phyloP scores from a whole-genome alignment of 2,113 vertebrate species.

The Oostethus manadensis region DNA sequence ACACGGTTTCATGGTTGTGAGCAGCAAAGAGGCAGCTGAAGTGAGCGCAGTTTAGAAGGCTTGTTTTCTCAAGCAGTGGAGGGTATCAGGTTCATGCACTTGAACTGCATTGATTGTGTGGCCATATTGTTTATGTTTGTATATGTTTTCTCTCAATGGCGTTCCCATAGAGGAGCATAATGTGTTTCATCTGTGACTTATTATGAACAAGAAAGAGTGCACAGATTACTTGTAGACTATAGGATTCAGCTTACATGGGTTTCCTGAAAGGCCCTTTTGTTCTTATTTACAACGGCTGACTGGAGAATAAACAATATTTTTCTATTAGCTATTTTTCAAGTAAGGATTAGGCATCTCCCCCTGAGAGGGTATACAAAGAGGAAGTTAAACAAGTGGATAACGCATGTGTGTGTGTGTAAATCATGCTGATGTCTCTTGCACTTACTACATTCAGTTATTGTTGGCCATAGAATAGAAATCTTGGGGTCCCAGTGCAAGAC shows the following conservation, averaged over 20 bases:
- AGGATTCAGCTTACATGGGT: slow-evolving; percentile 11
- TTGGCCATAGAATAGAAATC: not conserved
- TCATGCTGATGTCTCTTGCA: not conserved
- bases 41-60: slow-evolving; percentile 28
- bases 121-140: slow-evolving; percentile 36
- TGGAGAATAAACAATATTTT: slow-evolving; percentile 18
- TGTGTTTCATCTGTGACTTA: slow-evolving; percentile 36
- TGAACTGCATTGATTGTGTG: slow-evolving; percentile 39
- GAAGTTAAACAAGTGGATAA: slow-evolving; percentile 28
- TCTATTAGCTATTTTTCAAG: slow-evolving; percentile 16
- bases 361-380: slow-evolving; percentile 5
- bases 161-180: slow-evolving; percentile 10
- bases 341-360: slow-evolving; percentile 3
- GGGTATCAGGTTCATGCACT: slow-evolving; percentile 45
- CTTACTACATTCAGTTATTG: not conserved
- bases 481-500: not conserved
- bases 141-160: slow-evolving; percentile 7
- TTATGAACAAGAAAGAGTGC: slow-evolving; percentile 16
- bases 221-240: slow-evolving; percentile 22
- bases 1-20: slow-evolving; percentile 56
- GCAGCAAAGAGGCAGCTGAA: slow-evolving; percentile 46
- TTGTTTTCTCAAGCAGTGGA: slow-evolving; percentile 48
- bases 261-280: slow-evolving; percentile 30
- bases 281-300: slow-evolving; percentile 31
- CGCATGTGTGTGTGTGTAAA: no score